Evolutionary conservation across 2,113 vertebrate species (phyloP).

Genomic region (Cavia aperea): DNA sequence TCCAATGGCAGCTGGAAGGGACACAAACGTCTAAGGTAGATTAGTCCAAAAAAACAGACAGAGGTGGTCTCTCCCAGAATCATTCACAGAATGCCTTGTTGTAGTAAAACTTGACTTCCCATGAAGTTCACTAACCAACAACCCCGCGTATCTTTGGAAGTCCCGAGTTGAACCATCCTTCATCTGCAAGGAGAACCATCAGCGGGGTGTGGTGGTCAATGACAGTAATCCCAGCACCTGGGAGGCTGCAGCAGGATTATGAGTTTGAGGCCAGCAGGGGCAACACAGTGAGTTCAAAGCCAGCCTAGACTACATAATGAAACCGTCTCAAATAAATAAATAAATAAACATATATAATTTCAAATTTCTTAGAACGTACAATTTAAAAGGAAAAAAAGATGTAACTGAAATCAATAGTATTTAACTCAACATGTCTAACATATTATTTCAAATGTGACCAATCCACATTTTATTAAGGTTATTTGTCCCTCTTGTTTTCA

Average conservation of each 20-base stretch:
- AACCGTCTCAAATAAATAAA: background rate
- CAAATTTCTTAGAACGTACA: background rate
- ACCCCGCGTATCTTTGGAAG: background rate
- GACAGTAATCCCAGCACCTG: background rate
- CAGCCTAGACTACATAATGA: background rate
- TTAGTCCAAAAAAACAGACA: background rate
- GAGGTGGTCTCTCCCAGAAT: accelerated
- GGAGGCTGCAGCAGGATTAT: background rate
- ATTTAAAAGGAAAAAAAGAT: background rate
- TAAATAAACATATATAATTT: background rate
- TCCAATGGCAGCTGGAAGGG: background rate
- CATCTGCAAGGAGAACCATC: background rate
- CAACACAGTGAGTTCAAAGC: background rate
- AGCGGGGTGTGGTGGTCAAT: background rate
- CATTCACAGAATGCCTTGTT: accelerated
- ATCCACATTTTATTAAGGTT: background rate
- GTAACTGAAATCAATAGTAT: background rate
- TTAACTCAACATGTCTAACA: background rate
- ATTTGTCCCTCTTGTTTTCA: background rate
- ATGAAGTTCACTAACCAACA: background rate
- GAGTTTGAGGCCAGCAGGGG: background rate
- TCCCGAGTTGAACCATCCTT: background rate
- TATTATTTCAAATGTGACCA: background rate
- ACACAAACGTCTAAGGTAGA: background rate
- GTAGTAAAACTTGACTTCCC: background rate